phyloP scores from a whole-genome alignment of 2,113 vertebrate species.

The Eidolon helvum region DNA sequence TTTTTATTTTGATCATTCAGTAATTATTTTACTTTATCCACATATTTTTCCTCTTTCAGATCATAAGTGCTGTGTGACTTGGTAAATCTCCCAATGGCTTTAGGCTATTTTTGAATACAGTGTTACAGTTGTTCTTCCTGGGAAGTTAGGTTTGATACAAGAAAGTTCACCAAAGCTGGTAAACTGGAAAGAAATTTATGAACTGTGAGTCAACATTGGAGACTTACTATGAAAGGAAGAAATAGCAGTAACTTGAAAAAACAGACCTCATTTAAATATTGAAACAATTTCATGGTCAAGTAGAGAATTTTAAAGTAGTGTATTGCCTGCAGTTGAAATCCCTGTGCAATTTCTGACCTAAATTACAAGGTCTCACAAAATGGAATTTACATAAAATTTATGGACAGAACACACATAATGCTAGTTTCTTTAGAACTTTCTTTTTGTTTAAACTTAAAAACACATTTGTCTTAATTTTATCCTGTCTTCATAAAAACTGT shows the following conservation, averaged over 20 bases:
- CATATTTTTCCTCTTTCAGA: neutral
- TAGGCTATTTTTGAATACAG: neutral
- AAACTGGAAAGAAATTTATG: neutral
- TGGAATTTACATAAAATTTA: neutral
- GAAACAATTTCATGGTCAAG: neutral
- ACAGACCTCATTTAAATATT: neutral
- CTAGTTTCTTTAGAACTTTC: neutral
- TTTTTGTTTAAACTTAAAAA: neutral
- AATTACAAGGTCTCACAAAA: neutral
- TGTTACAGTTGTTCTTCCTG: neutral
- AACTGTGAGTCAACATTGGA: neutral
- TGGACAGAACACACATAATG: neutral
- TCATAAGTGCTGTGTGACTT: neutral
- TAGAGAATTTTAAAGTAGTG: neutral
- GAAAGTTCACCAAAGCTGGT: neutral
- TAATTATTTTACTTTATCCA: neutral
- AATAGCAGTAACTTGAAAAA: neutral
- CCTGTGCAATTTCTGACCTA: neutral
- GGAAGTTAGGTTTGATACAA: neutral
- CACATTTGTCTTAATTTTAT: neutral
- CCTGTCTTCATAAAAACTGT: neutral
- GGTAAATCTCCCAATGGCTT: neutral
- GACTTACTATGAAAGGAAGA: neutral
- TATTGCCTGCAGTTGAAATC: neutral
- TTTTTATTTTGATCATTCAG: neutral